phyloP scores from a whole-genome alignment of 2,113 vertebrate species.

The Osmerus eperlanus region DNA sequence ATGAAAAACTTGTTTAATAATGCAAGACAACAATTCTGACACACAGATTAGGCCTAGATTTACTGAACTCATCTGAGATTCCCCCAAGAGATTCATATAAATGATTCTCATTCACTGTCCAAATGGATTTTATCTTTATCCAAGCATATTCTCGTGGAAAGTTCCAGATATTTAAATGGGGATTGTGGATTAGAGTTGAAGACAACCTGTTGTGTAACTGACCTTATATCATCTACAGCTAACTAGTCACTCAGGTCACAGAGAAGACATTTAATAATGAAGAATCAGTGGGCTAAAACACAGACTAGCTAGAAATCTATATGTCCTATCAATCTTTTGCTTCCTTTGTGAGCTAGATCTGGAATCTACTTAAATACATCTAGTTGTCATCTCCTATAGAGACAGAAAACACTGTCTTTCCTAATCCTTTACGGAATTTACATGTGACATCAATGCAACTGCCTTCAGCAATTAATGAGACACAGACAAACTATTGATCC shows the following conservation, averaged over 20 bases:
- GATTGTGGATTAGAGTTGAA: background rate
- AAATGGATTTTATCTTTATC: background rate
- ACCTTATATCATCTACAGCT: background rate
- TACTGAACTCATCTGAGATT: slow-evolving; percentile 13
- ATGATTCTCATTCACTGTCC: slow-evolving; percentile 10
- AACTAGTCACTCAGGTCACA: too few relatives aligned
- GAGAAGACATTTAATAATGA: too few relatives aligned
- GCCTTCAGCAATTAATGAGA: slow-evolving; percentile 12
- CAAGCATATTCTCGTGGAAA: background rate
- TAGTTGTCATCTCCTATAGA: background rate
- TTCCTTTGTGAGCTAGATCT: background rate
- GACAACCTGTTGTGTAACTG: background rate
- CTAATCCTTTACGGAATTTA: slow-evolving; percentile 5
- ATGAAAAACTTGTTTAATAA: slow-evolving; percentile 16
- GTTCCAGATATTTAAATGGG: background rate
- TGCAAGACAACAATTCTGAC: slow-evolving; percentile 16
- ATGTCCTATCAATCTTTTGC: background rate
- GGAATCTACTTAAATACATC: background rate
- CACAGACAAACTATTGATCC: slow-evolving; percentile 44
- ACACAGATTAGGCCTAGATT: slow-evolving; percentile 7
- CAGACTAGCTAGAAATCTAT: background rate
- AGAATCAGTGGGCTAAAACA: background rate
- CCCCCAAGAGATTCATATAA: slow-evolving; percentile 12
- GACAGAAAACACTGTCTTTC: background rate
- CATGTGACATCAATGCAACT: slow-evolving; percentile 12